A percentile compares a stretch with the other conserved stretches of the same genome.
These are phyloP conservation scores for Suncus etruscus DNA, from an alignment of 2,113 vertebrate species.

Conservation along the genomic window DNA sequence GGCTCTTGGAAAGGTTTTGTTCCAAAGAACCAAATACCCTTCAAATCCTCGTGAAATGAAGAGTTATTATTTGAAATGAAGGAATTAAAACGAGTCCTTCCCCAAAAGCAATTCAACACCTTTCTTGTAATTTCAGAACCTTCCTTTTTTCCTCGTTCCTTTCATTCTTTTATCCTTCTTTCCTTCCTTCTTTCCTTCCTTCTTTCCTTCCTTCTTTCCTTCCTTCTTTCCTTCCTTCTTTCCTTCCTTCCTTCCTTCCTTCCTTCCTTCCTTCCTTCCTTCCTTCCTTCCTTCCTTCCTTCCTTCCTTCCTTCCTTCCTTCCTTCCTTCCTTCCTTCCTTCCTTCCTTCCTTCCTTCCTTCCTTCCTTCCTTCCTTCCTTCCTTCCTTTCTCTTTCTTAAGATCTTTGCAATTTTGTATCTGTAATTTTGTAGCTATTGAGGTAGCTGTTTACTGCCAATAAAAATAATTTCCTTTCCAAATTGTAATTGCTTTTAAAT, in stretches of 20 bases:
- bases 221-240: background rate
- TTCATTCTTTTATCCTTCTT: no score
- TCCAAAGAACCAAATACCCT: background rate
- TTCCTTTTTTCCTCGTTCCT: no score
- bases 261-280: no score
- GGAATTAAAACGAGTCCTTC: background rate
- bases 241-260: background rate
- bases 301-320: no score
- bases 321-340: no score
- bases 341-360: no score
- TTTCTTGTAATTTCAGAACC: background rate
- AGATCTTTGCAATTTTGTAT: background rate
- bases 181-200: no score
- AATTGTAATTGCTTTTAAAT: constrained; percentile 43
- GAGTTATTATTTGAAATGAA: background rate
- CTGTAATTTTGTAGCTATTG: background rate
- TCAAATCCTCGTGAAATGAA: background rate
- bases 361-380: no score
- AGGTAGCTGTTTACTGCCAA: constrained; percentile 25
- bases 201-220: no score
- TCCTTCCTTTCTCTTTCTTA: no score
- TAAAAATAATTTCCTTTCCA: background rate
- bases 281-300: background rate
- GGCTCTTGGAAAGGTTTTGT: background rate
- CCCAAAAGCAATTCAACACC: background rate